Base-by-base conservation (phyloP, 2,113 vertebrate genomes). In the Sander lucioperca region DNA sequence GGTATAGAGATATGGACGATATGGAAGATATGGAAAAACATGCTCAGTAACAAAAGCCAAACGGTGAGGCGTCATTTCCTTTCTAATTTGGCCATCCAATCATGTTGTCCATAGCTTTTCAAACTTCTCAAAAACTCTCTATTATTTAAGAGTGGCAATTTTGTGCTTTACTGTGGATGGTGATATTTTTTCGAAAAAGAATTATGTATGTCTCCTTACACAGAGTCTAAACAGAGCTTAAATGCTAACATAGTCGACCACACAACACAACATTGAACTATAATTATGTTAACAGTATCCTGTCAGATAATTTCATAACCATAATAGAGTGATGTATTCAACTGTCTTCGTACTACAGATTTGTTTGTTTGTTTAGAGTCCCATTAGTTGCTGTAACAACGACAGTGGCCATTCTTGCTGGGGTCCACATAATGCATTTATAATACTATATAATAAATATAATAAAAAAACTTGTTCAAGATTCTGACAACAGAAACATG, bases 41-140 rank as follows among this genome's bases (percentile, higher is more conserved):
- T 18, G 25, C 65, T 69, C 18, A 8, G 66, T 39, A 45, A 79
- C 45, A 77, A 77, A 82, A 85, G 45, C 12, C 23, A 8, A 14
- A 67, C 48, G 77, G 48, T 19, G 36, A 77, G 15, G 39, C 10
- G 9, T 43, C 39, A 43, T 43, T 43, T 43, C 39, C 39, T 43
- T 6, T 43, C 39, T 43, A 43, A 43, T 43, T 43, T 58, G 56
- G 13, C 13, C 6, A 33, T 73, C 21, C 15, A 21, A 43, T n/a
- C 39, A 51, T 25, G 16, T 45, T n/a, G 25, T 61, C 12, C 43
- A 48, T 48, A 3, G 16, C 54, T 47, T 30, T 73, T 14, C 3
- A 1, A 30, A 9, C 15, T 45, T 13, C 25, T 47, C 5, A 45
- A 43, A 71, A 25, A 25, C 12, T 3, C 15, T 48, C 23, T 30